Evolutionary conservation across 1,140 invertebrate genomes (phyloP).

Genomic region (Meteorus sp.): DNA sequence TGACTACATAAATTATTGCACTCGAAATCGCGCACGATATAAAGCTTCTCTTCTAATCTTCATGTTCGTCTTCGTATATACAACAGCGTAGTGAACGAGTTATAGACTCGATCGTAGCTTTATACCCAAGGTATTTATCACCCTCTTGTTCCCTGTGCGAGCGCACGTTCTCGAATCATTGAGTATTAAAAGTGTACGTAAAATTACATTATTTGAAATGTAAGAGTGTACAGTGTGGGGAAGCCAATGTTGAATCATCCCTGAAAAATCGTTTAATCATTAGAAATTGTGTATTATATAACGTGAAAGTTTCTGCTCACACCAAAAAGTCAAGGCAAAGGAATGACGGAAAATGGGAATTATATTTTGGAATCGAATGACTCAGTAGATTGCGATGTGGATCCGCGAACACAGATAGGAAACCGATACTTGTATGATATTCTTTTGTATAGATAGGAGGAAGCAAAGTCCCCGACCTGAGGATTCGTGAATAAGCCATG

Average conservation of each 20-base stretch:
- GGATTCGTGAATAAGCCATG: background rate
- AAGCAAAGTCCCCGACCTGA: background rate
- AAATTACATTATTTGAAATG: background rate
- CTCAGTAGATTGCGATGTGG: too few species aligned
- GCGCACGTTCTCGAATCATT: background rate
- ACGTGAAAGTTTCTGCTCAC: too few species aligned
- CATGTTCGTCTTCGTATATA: conserved; percentile 6
- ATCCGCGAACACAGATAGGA: too few species aligned
- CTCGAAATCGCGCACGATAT: background rate
- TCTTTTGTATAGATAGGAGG: too few species aligned
- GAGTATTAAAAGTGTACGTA: background rate
- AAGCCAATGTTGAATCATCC: background rate
- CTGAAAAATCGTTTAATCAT: conserved; percentile 9
- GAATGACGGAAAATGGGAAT: too few species aligned
- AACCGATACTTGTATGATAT: too few species aligned
- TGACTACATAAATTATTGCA: conserved; percentile 36
- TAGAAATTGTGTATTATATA: too few species aligned
- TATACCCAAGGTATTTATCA: background rate
- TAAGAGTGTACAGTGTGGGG: background rate
- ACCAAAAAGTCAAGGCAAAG: too few species aligned
- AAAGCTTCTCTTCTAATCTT: conserved; percentile 11
- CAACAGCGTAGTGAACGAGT: background rate
- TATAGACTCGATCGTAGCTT: background rate
- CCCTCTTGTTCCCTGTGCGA: too few species aligned
- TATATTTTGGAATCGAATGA: too few species aligned